Conservation (phyloP, 2,113 vertebrate genomes). For the Megaceryle maxima region DNA sequence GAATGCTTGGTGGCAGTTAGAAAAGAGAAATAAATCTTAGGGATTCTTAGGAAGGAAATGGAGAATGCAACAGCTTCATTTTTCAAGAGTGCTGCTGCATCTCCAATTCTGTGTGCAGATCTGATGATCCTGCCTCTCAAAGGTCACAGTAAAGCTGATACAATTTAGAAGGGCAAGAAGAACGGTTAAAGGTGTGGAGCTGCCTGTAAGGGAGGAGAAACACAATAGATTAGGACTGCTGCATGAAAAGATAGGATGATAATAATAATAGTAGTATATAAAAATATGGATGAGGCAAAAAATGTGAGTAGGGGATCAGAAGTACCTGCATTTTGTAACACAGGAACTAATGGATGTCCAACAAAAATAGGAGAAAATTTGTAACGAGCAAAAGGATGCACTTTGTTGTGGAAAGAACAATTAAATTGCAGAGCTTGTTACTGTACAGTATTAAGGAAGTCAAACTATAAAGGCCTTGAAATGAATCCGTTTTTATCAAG, state of each 20-base stretch:
- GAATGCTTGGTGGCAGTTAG: not conserved
- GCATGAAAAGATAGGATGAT: not conserved
- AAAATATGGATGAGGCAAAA: not conserved
- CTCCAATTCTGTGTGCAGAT: not conserved
- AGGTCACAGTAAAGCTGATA: slow-evolving; percentile 6
- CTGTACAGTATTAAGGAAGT: not conserved
- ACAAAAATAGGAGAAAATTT: not conserved
- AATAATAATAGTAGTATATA: not conserved
- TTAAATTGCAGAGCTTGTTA: not conserved
- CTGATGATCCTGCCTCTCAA: slow-evolving; percentile 18
- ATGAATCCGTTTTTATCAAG: not conserved
- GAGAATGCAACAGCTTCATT: not conserved
- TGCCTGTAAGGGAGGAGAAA: not conserved
- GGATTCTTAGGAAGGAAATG: not conserved
- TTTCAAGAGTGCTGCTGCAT: not conserved
- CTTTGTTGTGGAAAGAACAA: not conserved
- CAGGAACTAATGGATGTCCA: not conserved
- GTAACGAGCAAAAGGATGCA: not conserved
- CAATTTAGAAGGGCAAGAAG: not conserved
- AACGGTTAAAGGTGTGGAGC: not conserved
- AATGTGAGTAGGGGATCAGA: not conserved
- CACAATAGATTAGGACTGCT: not conserved
- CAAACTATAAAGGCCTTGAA: not conserved
- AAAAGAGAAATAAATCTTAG: not conserved
- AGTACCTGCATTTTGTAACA: not conserved